These are phyloP conservation scores for Dryoscopus gambensis DNA, from an alignment of 2,113 vertebrate genomes.

Conservation along the genomic window DNA sequence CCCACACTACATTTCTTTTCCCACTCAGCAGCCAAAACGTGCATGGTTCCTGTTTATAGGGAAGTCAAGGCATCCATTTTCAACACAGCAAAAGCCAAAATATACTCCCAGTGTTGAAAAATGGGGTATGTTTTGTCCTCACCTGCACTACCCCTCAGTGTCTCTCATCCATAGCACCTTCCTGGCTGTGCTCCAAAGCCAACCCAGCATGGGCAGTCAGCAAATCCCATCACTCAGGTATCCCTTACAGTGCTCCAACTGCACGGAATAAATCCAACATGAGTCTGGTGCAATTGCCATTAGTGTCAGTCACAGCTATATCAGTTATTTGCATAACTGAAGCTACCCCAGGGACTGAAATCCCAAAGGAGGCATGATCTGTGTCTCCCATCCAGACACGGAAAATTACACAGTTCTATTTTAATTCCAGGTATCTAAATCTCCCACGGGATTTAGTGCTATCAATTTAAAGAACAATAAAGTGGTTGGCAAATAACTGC, in stretches of 20 bases:
- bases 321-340: not conserved
- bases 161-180: not conserved
- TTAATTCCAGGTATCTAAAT: not conserved
- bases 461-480: not conserved
- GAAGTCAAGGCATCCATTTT: accelerated
- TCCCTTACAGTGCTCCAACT: not conserved
- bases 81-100: not conserved
- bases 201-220: not conserved
- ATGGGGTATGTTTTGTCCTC: not conserved
- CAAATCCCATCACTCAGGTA: not conserved
- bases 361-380: not conserved
- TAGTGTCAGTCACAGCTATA: not conserved
- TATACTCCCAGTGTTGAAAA: not conserved
- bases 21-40: not conserved
- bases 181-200: not conserved
- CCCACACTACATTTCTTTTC: not conserved
- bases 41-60: not conserved
- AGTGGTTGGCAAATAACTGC: not conserved
- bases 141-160: not conserved
- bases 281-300: not conserved
- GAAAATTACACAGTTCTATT: not conserved
- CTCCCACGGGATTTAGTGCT: not conserved
- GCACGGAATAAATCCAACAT: not conserved
- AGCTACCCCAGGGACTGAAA: not conserved
- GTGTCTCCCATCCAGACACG: not conserved